phyloP scores from a whole-genome alignment of 2,797 vertebrate species.

The Hozukius guyotensis region DNA sequence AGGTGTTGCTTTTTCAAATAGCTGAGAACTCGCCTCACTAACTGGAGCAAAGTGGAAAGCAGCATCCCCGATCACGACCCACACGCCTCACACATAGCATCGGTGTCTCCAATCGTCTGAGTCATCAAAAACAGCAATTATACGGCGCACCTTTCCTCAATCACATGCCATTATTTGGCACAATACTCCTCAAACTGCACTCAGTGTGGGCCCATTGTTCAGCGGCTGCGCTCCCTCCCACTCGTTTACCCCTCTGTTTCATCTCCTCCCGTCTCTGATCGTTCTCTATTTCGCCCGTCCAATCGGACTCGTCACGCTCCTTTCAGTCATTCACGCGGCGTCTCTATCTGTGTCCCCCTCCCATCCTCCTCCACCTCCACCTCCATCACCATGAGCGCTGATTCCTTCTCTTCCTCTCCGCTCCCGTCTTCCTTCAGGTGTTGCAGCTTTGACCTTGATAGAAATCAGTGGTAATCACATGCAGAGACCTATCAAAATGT shows the following conservation, averaged over 20 bases:
- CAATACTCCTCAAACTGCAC: not conserved
- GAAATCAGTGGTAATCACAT: constrained; percentile 51
- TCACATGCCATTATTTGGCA: not conserved
- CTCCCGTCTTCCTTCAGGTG: constrained; percentile 14
- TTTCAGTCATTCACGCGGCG: constrained; percentile 3
- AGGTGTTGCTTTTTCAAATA: not conserved
- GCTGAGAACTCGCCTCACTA: not conserved
- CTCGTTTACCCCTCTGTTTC: not conserved
- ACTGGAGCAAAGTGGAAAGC: constrained; percentile 6
- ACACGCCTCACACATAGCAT: not conserved
- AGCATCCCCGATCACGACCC: not conserved
- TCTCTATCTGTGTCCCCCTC: not conserved
- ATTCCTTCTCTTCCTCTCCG: not conserved
- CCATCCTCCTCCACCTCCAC: not conserved
- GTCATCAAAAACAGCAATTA: constrained; percentile 28
- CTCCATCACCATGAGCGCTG: constrained; percentile 8
- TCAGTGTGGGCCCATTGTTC: not conserved
- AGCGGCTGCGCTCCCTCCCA: not conserved
- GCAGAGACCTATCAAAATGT: constrained; percentile 64
- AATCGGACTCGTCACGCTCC: not conserved
- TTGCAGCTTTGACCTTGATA: constrained; percentile 59
- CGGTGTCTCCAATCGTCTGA: not conserved
- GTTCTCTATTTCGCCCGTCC: not conserved
- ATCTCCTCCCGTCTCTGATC: not conserved
- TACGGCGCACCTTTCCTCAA: not conserved